Percentiles rank a stretch among this genome's conserved stretches.
Evolutionary conservation across 2,888 invertebrate genomes (phyloP).

Genomic region (Hypercompe scribonia): DNA sequence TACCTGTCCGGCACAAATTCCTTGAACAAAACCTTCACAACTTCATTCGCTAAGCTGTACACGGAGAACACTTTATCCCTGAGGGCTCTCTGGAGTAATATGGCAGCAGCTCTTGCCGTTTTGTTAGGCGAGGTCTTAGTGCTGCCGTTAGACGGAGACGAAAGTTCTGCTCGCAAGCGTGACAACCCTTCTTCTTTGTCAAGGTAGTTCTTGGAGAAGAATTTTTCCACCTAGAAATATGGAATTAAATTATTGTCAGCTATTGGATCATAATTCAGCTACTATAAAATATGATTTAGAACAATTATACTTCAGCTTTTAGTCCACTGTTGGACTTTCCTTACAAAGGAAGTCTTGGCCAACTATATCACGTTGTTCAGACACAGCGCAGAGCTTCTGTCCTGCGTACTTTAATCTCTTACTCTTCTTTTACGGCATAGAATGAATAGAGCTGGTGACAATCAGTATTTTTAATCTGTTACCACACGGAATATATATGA

Average conservation of each 20-base stretch:
- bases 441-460: too few relatives aligned
- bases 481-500: too few relatives aligned
- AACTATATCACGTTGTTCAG: too few relatives aligned
- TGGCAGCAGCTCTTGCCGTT: conserved; percentile 93
- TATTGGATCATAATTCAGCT: background rate
- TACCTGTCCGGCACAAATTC: conserved; percentile 94
- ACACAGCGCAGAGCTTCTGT: too few relatives aligned
- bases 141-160: conserved; percentile 76
- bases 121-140: conserved; percentile 89
- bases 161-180: conserved; percentile 84
- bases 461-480: too few relatives aligned
- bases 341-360: too few relatives aligned
- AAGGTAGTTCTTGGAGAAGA: conserved; percentile 95
- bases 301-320: too few relatives aligned
- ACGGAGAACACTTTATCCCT: conserved; percentile 96
- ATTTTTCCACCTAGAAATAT: conserved; percentile 91
- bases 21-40: conserved; percentile 92
- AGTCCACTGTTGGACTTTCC: too few relatives aligned
- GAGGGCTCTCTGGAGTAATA: conserved; percentile 92
- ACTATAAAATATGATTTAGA: too few relatives aligned
- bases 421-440: too few relatives aligned
- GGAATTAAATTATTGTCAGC: background rate
- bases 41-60: conserved; percentile 93
- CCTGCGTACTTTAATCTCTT: too few relatives aligned
- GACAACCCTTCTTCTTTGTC: conserved; percentile 96